Conservation (phyloP, 2,797 vertebrate species). For the Rhynchotus rufescens region DNA sequence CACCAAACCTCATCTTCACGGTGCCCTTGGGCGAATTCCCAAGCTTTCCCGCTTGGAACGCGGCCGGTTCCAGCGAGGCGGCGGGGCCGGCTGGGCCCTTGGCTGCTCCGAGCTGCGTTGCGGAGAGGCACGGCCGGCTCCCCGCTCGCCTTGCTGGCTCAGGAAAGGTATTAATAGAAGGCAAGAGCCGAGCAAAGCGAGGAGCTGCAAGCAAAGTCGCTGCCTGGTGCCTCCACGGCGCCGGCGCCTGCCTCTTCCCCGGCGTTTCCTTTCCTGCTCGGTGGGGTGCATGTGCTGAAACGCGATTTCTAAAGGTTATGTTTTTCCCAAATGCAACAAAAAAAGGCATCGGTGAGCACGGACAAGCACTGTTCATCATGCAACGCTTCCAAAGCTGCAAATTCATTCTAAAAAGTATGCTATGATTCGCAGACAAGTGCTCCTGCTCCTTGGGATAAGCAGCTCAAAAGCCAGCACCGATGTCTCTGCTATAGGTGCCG, state of each 20-base stretch:
- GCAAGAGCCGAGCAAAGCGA: fast-evolving
- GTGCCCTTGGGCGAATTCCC: neutral
- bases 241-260: neutral
- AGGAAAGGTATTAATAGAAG: fast-evolving
- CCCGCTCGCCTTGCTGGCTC: neutral
- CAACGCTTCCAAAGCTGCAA: neutral
- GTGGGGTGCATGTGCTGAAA: neutral
- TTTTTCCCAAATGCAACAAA: neutral
- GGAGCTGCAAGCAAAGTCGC: neutral
- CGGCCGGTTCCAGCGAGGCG: neutral
- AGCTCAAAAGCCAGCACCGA: neutral
- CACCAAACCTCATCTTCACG: neutral
- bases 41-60: neutral
- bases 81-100: neutral
- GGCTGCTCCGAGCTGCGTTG: neutral
- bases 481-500: neutral
- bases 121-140: fast-evolving
- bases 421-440: neutral
- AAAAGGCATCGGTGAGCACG: neutral
- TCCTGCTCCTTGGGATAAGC: neutral
- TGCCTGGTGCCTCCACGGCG: neutral
- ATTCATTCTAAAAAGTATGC: neutral
- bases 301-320: neutral
- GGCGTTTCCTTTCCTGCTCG: neutral
- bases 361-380: neutral